Conservation (phyloP, 2,113 vertebrate species). For the Oplegnathus fasciatus region DNA sequence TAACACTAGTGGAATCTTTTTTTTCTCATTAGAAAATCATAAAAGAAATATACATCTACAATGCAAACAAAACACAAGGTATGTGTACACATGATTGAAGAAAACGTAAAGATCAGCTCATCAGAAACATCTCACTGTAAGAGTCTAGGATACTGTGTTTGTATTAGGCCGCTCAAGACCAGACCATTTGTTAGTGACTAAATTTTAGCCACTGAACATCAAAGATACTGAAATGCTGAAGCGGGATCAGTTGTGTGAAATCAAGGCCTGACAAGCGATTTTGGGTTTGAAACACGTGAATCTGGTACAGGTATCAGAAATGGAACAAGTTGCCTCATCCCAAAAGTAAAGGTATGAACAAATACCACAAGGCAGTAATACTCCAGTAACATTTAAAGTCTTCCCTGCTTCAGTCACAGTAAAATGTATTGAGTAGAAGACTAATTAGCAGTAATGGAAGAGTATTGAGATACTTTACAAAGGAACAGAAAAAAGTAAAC, state of each 20-base stretch:
- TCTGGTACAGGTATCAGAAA: neutral
- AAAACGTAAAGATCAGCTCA: neutral
- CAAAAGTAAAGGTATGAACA: neutral
- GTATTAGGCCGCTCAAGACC: neutral
- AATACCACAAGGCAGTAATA: neutral
- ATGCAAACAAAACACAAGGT: neutral
- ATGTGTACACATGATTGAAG: neutral
- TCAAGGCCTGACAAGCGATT: no score
- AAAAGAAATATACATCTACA: neutral
- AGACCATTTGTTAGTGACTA: no score
- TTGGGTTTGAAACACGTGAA: neutral
- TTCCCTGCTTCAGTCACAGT: neutral
- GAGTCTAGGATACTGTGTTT: neutral
- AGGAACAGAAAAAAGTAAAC: neutral
- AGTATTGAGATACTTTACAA: neutral
- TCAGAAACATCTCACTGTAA: neutral
- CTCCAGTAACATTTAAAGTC: neutral
- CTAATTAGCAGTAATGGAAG: neutral
- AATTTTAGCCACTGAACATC: neutral
- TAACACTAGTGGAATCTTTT: neutral
- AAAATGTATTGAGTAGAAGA: neutral
- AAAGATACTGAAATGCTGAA: neutral
- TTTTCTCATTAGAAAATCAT: neutral
- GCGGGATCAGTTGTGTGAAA: no score
- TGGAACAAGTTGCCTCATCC: neutral